phyloP scores from a whole-genome alignment of 2,113 vertebrate genomes.

The Mesoclemmys tuberculata region DNA sequence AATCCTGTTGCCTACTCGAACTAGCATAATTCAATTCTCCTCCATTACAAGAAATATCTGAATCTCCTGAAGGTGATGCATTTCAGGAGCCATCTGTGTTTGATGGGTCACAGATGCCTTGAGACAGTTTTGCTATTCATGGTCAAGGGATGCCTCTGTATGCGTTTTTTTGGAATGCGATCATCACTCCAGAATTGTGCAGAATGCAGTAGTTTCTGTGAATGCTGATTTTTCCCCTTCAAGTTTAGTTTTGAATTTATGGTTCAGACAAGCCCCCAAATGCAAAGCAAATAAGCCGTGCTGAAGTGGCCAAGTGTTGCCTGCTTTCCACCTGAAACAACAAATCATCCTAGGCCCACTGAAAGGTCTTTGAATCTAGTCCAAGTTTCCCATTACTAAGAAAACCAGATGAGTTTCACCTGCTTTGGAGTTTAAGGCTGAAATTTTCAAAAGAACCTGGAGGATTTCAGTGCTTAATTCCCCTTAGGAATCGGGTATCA shows the following conservation, averaged over 20 bases:
- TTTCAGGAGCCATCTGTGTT: not conserved
- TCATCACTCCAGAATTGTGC: not conserved
- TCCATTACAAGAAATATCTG: not conserved
- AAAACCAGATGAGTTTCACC: not conserved
- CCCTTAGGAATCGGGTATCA: not conserved
- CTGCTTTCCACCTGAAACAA: not conserved
- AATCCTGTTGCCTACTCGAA: not conserved
- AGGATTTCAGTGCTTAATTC: accelerated
- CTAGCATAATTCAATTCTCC: not conserved
- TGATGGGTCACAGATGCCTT: not conserved
- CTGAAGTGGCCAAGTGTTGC: not conserved
- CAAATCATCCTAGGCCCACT: not conserved
- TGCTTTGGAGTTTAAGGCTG: not conserved
- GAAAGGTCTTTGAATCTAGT: not conserved
- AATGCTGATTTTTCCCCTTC: not conserved
- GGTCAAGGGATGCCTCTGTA: not conserved
- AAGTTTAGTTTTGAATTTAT: not conserved
- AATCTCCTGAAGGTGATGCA: not conserved
- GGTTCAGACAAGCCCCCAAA: not conserved
- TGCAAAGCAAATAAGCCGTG: not conserved
- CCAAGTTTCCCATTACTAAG: not conserved
- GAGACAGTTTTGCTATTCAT: not conserved
- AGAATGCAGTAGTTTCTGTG: not conserved
- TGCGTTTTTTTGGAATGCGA: not conserved
- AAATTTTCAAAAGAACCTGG: not conserved